Percentiles rank a stretch among this genome's conserved stretches.
These are phyloP conservation scores for Carcina quercana DNA, from an alignment of 2,888 invertebrate genomes.

Conservation along the genomic window DNA sequence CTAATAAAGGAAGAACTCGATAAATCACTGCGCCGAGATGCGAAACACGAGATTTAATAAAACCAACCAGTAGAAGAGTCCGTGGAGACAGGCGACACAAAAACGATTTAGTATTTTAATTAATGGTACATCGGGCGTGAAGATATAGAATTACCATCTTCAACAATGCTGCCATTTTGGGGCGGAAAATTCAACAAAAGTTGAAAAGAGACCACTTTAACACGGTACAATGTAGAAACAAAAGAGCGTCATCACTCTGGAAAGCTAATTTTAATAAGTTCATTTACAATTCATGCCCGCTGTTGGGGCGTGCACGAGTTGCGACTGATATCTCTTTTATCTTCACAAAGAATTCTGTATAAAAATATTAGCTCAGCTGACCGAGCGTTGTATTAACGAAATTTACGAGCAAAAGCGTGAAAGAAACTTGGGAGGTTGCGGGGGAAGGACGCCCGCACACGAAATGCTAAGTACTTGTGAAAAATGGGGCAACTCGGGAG, in stretches of 20 bases:
- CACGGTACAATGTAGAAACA: too few species aligned
- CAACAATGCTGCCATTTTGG: not conserved
- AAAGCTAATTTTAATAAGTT: not conserved
- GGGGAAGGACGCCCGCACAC: constrained; percentile 32
- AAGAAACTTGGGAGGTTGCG: constrained; percentile 31
- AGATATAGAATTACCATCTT: constrained; percentile 4
- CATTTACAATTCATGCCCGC: not conserved
- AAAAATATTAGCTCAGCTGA: constrained; percentile 42
- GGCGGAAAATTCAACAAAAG: not conserved
- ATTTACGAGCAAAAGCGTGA: constrained; percentile 44
- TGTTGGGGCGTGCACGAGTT: not conserved
- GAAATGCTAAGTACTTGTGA: constrained; percentile 46
- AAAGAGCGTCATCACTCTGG: not conserved
- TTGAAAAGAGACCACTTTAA: not conserved
- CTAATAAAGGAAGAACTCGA: constrained; percentile 12
- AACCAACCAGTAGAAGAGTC: constrained; percentile 15
- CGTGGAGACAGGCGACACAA: constrained; percentile 16
- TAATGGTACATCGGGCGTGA: constrained; percentile 20
- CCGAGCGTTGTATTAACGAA: constrained; percentile 49
- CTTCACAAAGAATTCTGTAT: constrained; percentile 3
- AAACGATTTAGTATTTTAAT: constrained; percentile 24
- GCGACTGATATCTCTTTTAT: not conserved
- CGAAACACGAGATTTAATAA: constrained; percentile 25
- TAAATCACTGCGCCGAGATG: constrained; percentile 23
- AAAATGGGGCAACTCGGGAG: constrained; percentile 46